phyloP scores from a whole-genome alignment of 2,113 vertebrate species.

The Laticauda colubrina region DNA sequence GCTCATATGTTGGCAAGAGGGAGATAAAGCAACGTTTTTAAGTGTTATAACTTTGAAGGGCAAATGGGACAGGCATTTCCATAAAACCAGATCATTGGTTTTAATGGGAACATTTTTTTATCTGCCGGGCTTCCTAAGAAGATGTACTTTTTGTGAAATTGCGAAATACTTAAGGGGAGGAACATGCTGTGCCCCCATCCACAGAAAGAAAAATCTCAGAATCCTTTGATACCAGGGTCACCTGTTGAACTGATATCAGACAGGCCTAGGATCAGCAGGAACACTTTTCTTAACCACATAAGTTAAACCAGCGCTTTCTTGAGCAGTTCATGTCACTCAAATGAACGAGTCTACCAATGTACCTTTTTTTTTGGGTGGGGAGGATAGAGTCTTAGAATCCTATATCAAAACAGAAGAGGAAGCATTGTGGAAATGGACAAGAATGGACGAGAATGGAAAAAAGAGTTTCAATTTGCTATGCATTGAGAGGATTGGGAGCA shows the following conservation, averaged over 20 bases:
- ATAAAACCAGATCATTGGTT: not conserved
- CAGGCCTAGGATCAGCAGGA: not conserved
- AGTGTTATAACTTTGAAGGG: not conserved
- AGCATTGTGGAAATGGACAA: not conserved
- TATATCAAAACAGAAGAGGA: not conserved
- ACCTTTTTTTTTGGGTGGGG: too few species aligned
- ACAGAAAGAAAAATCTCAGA: not conserved
- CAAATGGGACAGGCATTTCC: not conserved
- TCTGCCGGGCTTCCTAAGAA: not conserved
- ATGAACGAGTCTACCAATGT: not conserved
- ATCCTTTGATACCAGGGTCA: not conserved
- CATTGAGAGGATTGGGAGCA: not conserved
- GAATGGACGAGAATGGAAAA: not conserved
- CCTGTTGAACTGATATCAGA: not conserved
- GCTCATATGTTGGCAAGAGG: accelerated
- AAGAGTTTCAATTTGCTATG: not conserved
- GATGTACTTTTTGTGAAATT: not conserved
- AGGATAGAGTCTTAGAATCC: not conserved
- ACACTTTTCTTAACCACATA: not conserved
- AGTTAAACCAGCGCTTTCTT: not conserved
- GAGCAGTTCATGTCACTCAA: not conserved
- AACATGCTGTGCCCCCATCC: too few species aligned
- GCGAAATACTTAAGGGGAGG: too few species aligned
- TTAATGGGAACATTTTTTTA: not conserved
- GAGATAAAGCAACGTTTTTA: not conserved